A percentile compares a stretch with the other conserved stretches of the same genome.
Evolutionary conservation across 64 coral and sea anemone genomes (phyloP).

Genomic region (Dendronephthya gigantea): DNA sequence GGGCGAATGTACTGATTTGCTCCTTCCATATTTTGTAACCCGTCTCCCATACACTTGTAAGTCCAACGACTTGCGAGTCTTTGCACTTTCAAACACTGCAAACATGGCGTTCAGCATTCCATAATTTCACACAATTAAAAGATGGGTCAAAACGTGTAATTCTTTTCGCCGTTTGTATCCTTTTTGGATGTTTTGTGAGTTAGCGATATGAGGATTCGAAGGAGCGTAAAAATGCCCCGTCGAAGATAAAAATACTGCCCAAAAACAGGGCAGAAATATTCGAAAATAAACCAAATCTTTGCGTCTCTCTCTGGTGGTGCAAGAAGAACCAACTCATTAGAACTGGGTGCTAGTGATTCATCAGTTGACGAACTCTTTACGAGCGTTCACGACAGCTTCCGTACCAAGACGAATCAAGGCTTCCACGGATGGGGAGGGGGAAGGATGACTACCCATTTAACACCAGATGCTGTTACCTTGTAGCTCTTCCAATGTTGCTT

Average conservation of each 20-base stretch:
- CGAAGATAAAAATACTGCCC: not conserved
- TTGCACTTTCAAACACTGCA: not conserved
- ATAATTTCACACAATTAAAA: not conserved
- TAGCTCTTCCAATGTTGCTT: no score
- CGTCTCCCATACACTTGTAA: slow-evolving; percentile 6
- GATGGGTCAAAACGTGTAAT: not conserved
- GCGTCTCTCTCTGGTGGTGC: not conserved
- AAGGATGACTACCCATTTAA: no score
- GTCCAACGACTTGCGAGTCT: not conserved
- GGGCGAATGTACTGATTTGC: not conserved
- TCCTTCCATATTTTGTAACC: slow-evolving; percentile 1
- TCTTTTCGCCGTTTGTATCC: not conserved
- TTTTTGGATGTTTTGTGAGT: not conserved
- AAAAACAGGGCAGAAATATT: slow-evolving; percentile 4
- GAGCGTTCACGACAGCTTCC: no score
- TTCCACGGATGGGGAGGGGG: no score
- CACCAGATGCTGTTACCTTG: no score
- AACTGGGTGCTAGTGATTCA: no score
- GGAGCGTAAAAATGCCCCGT: slow-evolving; percentile 4
- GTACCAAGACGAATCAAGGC: no score
- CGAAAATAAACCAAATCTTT: not conserved
- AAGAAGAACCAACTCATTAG: no score
- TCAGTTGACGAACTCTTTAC: no score
- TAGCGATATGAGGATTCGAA: not conserved
- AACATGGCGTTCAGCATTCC: not conserved